phyloP scores from a whole-genome alignment of 2,113 vertebrate genomes.

The Leptodactylus fuscus region DNA sequence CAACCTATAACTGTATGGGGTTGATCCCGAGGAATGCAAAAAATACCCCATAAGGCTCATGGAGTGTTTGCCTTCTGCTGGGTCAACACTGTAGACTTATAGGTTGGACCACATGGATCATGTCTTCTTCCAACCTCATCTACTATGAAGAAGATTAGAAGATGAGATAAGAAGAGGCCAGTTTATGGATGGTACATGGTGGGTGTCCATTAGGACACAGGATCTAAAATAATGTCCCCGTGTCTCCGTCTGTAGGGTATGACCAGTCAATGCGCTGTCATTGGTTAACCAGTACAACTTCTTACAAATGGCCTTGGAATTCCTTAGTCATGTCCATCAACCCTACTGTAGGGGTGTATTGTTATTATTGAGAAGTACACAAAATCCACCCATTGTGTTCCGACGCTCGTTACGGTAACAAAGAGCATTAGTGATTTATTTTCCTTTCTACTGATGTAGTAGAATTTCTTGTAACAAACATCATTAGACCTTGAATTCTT shows the following conservation, averaged over 20 bases:
- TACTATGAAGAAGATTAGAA: too few relatives aligned
- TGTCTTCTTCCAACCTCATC: too few relatives aligned
- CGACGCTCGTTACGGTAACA: background rate
- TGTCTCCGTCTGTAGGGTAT: background rate
- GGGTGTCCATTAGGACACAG: background rate
- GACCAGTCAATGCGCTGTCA: background rate
- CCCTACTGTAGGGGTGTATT: background rate
- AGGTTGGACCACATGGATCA: too few relatives aligned
- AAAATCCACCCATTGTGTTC: slow-evolving; percentile 3
- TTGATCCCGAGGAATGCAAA: too few relatives aligned
- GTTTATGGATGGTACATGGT: background rate
- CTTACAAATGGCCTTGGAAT: slow-evolving; percentile 28
- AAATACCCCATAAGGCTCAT: too few relatives aligned
- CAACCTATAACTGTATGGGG: too few relatives aligned
- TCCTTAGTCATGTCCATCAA: slow-evolving; percentile 9
- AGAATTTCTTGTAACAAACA: slow-evolving; percentile 22
- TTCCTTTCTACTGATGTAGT: slow-evolving; percentile 8
- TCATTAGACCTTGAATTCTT: slow-evolving; percentile 13
- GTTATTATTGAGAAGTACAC: background rate
- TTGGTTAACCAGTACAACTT: background rate
- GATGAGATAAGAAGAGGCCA: background rate
- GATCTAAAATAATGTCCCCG: background rate
- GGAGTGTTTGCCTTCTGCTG: too few relatives aligned
- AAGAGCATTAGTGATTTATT: background rate
- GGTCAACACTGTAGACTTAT: too few relatives aligned